phyloP scores from a whole-genome alignment of 1,140 invertebrate genomes.

The Drosophila sechellia region DNA sequence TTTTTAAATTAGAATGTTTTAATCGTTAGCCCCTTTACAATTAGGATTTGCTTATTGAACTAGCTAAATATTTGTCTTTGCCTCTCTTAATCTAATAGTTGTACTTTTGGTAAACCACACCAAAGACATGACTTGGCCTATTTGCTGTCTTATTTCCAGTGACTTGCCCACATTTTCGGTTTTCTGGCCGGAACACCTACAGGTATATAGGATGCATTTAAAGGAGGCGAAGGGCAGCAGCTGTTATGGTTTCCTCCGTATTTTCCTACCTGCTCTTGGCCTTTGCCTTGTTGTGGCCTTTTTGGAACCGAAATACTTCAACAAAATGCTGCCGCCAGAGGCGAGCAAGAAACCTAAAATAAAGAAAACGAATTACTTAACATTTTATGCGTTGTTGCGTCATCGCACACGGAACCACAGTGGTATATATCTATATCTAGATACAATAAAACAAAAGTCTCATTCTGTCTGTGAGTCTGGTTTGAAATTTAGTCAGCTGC shows the following conservation, averaged over 20 bases:
- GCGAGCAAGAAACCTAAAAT: conserved; percentile 32
- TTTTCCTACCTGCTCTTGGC: conserved; percentile 35
- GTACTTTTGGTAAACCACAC: not conserved
- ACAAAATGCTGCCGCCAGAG: conserved; percentile 39
- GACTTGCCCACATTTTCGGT: conserved; percentile 2
- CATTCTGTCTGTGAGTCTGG: conserved; percentile 57
- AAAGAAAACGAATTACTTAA: conserved; percentile 61
- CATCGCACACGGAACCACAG: conserved; percentile 61
- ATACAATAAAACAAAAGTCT: conserved; percentile 44
- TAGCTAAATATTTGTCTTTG: not conserved
- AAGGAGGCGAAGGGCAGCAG: conserved; percentile 23
- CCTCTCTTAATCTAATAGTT: not conserved
- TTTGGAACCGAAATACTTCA: conserved; percentile 42
- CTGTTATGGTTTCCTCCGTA: conserved; percentile 30
- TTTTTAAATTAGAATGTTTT: no score
- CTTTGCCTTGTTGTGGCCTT: conserved; percentile 40
- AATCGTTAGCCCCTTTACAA: not conserved
- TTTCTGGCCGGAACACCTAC: conserved; percentile 12
- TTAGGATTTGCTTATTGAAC: not conserved
- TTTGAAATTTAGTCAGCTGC: conserved; percentile 52
- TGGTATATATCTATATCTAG: conserved; percentile 18
- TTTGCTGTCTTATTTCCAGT: conserved; percentile 1
- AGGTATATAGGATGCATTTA: conserved; percentile 40
- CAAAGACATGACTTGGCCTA: conserved; percentile 12
- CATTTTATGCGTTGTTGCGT: conserved; percentile 66